Percentiles rank a stretch among this genome's conserved stretches.
phyloP scores from a whole-genome alignment of 2,113 vertebrate species.

The Lathamus discolor region DNA sequence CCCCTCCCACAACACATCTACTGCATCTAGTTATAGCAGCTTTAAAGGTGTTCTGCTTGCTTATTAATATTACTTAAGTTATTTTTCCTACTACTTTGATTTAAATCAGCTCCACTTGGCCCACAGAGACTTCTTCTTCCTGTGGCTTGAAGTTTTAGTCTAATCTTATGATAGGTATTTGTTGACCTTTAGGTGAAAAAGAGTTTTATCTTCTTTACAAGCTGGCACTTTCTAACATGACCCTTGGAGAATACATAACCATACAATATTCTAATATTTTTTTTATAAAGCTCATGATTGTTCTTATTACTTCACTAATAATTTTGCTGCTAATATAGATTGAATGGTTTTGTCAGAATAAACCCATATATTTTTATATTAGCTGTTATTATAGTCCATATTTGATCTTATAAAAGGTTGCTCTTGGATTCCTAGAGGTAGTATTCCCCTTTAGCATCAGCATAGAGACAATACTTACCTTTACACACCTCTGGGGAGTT shows the following conservation, averaged over 20 bases:
- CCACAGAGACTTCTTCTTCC: not conserved
- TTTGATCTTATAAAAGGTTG: not conserved
- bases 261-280: not conserved
- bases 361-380: not conserved
- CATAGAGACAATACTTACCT: not conserved
- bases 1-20: too few species aligned
- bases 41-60: not conserved
- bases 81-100: not conserved
- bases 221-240: not conserved
- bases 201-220: not conserved
- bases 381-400: not conserved
- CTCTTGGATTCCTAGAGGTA: not conserved
- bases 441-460: not conserved
- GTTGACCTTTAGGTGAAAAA: not conserved
- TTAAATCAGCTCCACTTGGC: not conserved
- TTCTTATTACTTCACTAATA: not conserved
- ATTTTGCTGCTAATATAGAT: not conserved
- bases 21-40: not conserved
- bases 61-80: not conserved
- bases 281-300: not conserved
- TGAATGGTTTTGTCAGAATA: not conserved
- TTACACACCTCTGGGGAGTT: not conserved
- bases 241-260: not conserved
- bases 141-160: not conserved
- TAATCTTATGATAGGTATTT: not conserved